These are phyloP conservation scores for Hippocampus abdominalis DNA, from an alignment of 2,113 vertebrate genomes.

Conservation along the genomic window DNA sequence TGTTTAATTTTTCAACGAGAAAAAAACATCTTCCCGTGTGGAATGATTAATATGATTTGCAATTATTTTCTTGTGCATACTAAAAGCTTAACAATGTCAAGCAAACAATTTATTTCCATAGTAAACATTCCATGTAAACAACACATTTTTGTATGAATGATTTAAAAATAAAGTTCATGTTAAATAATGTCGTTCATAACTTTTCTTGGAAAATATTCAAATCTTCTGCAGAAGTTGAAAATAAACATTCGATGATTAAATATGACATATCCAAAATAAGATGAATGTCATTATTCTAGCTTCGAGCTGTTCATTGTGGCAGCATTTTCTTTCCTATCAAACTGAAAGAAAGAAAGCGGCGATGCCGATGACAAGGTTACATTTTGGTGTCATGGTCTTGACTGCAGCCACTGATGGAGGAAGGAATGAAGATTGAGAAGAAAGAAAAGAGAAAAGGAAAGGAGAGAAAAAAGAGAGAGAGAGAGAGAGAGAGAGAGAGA, in stretches of 20 bases:
- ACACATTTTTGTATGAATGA: too few relatives aligned
- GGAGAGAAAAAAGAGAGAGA: background rate
- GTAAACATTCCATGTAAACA: background rate
- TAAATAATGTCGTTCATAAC: too few relatives aligned
- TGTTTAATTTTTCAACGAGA: background rate
- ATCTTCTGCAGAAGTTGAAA: too few relatives aligned
- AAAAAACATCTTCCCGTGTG: background rate
- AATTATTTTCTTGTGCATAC: background rate
- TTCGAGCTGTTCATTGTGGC: constrained; percentile 25
- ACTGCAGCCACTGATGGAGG: constrained; percentile 25
- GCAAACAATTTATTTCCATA: background rate
- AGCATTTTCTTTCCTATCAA: constrained; percentile 45
- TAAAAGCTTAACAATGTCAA: background rate
- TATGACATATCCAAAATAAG: background rate
- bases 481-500: background rate
- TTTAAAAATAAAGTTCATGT: too few relatives aligned
- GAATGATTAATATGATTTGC: background rate
- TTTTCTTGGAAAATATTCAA: too few relatives aligned
- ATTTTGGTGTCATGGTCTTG: constrained; percentile 37
- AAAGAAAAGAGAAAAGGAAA: constrained; percentile 10
- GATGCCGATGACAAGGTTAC: constrained; percentile 50
- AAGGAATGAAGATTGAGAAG: constrained; percentile 4
- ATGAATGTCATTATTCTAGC: constrained; percentile 1
- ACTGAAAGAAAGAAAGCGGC: constrained; percentile 38
- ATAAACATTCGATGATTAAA: too few relatives aligned